phyloP scores from a whole-genome alignment of 2,888 invertebrate genomes.

The Hesperia comma region DNA sequence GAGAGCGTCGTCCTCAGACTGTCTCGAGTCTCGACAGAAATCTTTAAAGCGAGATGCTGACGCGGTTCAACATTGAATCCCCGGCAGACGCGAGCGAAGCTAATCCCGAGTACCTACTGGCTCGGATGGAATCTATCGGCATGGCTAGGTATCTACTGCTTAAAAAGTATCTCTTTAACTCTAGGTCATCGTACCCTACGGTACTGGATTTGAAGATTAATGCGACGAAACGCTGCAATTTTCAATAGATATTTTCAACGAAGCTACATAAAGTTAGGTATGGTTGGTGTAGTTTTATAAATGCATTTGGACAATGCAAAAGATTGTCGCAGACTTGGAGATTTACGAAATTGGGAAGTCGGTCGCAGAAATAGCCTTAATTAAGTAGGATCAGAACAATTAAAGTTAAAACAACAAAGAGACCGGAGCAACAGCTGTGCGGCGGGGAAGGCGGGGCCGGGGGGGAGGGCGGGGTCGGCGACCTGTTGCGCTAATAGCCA shows the following conservation, averaged over 20 bases:
- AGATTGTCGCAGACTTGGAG: neutral
- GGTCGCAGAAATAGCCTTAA: slow-evolving; percentile 1
- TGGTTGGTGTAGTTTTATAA: too few relatives aligned
- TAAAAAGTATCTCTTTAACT: neutral
- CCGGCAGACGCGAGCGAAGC: neutral
- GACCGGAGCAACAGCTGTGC: slow-evolving; percentile 22
- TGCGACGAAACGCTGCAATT: too few relatives aligned
- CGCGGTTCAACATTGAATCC: slow-evolving; percentile 18
- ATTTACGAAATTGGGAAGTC: neutral
- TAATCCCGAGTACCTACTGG: neutral
- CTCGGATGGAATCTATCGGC: too few relatives aligned
- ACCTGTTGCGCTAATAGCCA: slow-evolving; percentile 32
- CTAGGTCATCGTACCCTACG: neutral
- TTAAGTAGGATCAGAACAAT: slow-evolving; percentile 2
- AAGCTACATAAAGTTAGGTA: too few relatives aligned
- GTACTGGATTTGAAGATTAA: too few relatives aligned
- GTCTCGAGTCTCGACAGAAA: slow-evolving; percentile 35
- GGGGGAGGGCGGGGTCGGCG: slow-evolving; percentile 13
- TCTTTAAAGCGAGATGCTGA: slow-evolving; percentile 27
- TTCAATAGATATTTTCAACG: too few relatives aligned
- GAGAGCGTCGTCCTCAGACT: slow-evolving; percentile 33
- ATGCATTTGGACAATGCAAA: neutral
- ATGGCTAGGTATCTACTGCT: too few relatives aligned
- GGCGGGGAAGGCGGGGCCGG: neutral
- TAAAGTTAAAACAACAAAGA: slow-evolving; percentile 20